Evolutionary conservation across 2,797 vertebrate genomes (phyloP), one percentile per base, ranked within the genome.

Genomic region (Intellagama lesueurii): DNA sequence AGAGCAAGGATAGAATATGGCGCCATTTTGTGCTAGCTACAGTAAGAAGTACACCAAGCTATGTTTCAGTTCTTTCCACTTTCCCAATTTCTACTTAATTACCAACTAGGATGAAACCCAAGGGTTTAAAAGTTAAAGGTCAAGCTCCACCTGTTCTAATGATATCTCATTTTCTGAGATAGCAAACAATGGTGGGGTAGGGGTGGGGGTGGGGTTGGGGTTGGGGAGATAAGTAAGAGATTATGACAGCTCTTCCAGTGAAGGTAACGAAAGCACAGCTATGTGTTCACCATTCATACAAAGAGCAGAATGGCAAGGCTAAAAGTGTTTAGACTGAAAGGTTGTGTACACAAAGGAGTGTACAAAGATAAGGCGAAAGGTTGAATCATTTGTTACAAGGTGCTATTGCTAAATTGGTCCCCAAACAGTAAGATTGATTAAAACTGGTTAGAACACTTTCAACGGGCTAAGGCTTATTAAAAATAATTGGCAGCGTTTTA

Each of bases 141-240:
- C 89, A 92, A 92, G 95, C 90, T 94, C 92, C 91, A 95, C 90
- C 91, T 96, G 90, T 96, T 96, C 91, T 95, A 95, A 91, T 91
- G 94, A 81, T 86, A 87, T 73, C 95, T 94, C 94, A 83, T 96
- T 96, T 96, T 93, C 93, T 91, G 91, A 93, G 93, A 87, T 87
- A 91, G 94, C 64, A 19, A 91, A 95, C 93, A 96, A 95, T 78
- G 93, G 90, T 86, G 84, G 90, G 86, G 60, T 64, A 14, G 60
- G 60, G 19, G 19, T 17, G 60, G 60, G 60, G 60, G 90, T 86
- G 84, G 90, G 86, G 60, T 64, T 2, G 60, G 60, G 19, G 19
- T 17, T 11, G 60, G 60, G 16, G 52, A 95, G 93, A 93, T 96
- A 96, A 97, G 92, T 90, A 85, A 94, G 87, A 90, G 93, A 95